Percentiles rank a stretch among this genome's conserved stretches.
phyloP scores from a whole-genome alignment of 2,797 vertebrate genomes.

The Antrozous pallidus region DNA sequence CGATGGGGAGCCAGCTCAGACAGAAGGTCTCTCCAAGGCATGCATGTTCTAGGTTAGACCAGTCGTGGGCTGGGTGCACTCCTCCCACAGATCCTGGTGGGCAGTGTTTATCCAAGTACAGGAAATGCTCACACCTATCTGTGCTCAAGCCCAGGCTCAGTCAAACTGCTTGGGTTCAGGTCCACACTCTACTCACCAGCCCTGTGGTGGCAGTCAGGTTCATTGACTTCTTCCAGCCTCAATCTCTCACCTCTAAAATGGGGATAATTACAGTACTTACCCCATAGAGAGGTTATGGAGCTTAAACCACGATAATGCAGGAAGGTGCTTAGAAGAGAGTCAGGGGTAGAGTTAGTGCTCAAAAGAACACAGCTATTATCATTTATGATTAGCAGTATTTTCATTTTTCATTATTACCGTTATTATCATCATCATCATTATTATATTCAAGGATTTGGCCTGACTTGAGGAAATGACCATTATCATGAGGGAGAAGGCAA shows the following conservation, averaged over 20 bases:
- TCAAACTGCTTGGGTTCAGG: neutral
- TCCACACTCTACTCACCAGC: neutral
- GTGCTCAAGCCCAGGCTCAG: neutral
- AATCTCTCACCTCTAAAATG: neutral
- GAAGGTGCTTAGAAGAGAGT: neutral
- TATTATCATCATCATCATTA: neutral
- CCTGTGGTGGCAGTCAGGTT: neutral
- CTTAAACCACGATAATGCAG: neutral
- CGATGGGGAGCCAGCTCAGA: neutral
- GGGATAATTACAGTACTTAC: neutral
- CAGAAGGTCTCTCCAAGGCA: neutral
- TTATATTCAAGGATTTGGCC: neutral
- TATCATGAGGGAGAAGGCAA: neutral
- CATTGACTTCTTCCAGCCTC: neutral
- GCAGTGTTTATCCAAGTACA: accelerated
- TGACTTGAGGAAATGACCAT: neutral
- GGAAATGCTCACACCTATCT: neutral
- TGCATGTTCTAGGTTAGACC: neutral
- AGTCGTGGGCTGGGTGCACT: neutral
- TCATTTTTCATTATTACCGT: neutral
- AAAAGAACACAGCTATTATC: neutral
- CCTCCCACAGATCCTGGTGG: neutral
- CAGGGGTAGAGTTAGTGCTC: neutral
- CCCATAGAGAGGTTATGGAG: neutral
- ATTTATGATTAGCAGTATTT: neutral